Conservation (phyloP, 2,113 vertebrate genomes). For the Pithys albifrons region DNA sequence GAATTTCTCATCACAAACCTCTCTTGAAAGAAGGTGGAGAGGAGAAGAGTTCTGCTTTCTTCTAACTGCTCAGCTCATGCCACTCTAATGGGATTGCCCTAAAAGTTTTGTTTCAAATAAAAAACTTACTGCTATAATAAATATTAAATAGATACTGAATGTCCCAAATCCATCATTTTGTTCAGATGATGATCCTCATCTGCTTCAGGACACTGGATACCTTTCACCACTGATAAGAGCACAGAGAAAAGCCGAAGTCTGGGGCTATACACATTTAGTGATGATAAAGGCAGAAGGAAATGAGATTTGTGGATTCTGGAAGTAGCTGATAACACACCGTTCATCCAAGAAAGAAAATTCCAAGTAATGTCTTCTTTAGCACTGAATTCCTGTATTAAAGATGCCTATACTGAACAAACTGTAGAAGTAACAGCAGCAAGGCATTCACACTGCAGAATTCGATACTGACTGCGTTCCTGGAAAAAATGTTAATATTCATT, state of each 20-base stretch:
- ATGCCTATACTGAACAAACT: neutral
- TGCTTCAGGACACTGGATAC: neutral
- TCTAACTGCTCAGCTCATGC: neutral
- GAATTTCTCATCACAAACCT: conserved; percentile 15
- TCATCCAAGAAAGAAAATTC: neutral
- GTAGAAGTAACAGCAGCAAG: neutral
- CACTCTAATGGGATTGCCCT: neutral
- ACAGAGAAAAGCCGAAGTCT: neutral
- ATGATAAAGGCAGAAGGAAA: neutral
- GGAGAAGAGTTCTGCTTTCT: neutral
- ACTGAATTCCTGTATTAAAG: neutral
- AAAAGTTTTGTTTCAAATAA: conserved; percentile 37
- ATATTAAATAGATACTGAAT: conserved; percentile 22
- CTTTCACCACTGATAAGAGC: neutral
- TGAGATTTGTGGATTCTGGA: neutral
- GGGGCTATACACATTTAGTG: neutral
- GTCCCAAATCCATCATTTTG: neutral
- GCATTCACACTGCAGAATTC: neutral
- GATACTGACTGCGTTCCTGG: neutral
- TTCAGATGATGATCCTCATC: neutral
- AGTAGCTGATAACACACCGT: neutral
- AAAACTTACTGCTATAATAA: neutral
- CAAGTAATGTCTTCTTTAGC: neutral
- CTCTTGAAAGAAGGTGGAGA: neutral
- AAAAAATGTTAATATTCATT: conserved; percentile 53